Evolutionary conservation across 2,797 vertebrate species (phyloP), one percentile per base, ranked within the genome.

Genomic region (Alosa sapidissima): DNA sequence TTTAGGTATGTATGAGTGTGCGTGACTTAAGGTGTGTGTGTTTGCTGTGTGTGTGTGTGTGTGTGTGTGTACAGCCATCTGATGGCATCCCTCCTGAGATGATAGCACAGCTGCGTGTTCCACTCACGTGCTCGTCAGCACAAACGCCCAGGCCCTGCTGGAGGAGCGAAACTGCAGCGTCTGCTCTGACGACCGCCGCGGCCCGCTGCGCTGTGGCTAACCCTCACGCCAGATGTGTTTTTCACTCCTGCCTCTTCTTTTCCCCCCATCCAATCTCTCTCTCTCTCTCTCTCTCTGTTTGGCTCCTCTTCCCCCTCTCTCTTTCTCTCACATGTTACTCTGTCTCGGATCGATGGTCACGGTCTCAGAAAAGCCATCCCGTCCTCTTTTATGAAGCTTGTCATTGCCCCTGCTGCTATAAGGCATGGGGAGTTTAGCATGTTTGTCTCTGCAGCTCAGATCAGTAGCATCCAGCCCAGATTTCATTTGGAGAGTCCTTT

Each of bases 151-250:
- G 41, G 82, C 84, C 72, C 82, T 54, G 48, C 84, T 91, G 68
- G 86, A 88, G 84, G 82, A 86, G 87, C 52, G 41, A 81, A 86
- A 88, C 83, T 87, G 89, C 88, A 85, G 84, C 55, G 88, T 86
- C 87, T 10, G 51, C 82, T 85, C 52, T 60, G 11, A 55, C 82
- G 85, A 82, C 85, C 86, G 85, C 86, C 89, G 19, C 62, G 83
- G 55, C 72, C 87, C 47, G 48, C 81, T 52, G 85, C 84, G 75
- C 85, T 85, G 81, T 28, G 58, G 65, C 82, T 19, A 83, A 82
- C 72, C 83, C 81, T 78, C 78, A 52, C 72, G 88, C 90, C 91
- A 90, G 87, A 88, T 90, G 89, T 83, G 88, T 84, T 85, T 86
- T 45, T 81, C 82, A 65, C 81, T 7, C 72, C 1, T 9, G 5